phyloP scores from a whole-genome alignment of 2,888 invertebrate species.

The Spisula subtruncata region DNA sequence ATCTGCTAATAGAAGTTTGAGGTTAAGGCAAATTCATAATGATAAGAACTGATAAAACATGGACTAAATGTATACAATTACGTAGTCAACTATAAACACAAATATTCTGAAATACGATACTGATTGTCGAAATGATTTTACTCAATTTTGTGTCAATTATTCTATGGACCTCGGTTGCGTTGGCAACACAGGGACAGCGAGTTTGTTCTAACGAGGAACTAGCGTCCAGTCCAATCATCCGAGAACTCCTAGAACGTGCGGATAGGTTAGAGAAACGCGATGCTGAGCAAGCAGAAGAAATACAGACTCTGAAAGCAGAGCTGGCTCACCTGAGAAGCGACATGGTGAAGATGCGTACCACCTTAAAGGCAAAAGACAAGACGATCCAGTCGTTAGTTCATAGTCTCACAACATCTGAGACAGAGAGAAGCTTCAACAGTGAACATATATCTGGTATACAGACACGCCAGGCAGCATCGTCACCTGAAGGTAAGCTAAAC shows the following conservation, averaged over 20 bases:
- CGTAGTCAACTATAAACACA: too few species aligned
- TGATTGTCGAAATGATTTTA: neutral
- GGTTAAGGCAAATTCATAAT: too few species aligned
- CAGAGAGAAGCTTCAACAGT: neutral
- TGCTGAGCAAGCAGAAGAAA: neutral
- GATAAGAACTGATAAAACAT: too few species aligned
- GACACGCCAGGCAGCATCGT: neutral
- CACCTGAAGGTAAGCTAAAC: neutral
- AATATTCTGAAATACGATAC: neutral
- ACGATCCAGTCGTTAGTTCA: neutral
- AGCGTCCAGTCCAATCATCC: constrained; percentile 1
- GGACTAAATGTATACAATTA: too few species aligned
- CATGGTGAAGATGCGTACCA: neutral
- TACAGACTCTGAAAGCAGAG: neutral
- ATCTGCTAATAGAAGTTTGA: too few species aligned
- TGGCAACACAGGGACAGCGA: neutral
- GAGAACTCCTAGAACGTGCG: neutral
- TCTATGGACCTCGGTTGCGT: neutral
- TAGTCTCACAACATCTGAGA: neutral
- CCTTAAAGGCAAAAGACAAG: neutral
- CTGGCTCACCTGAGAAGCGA: neutral
- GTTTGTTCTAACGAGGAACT: neutral
- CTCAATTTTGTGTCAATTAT: neutral
- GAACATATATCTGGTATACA: neutral
- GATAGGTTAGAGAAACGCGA: neutral